Base-by-base conservation (phyloP, 1,140 invertebrate species). In the Saccostrea cuccullata region DNA sequence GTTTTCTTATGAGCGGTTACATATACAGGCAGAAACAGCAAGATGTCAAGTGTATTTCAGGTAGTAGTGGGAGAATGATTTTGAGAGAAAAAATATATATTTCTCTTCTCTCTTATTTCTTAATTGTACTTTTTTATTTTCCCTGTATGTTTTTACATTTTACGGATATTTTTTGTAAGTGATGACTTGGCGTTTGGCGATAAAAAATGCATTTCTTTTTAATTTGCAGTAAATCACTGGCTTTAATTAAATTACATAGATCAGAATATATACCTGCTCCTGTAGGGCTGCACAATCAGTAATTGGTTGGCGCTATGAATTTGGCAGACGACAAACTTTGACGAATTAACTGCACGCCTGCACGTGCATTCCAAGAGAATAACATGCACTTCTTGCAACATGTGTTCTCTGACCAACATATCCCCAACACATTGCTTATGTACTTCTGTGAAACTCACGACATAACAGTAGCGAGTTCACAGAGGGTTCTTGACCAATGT, bases 261-360 rank as follows among this genome's bases (percentile, higher is more conserved):
- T 77, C 70, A 77, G 26, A 77, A 77, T 77, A 47, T 47, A 77
- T 23, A 77, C 36, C 30, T 36, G 70, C 23, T 77, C 60, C 30
- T 36, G 70, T 36, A 36, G 47, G 47, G 47, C 70, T 40, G 70
- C 70, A 30, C 30, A 36, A 17, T 26, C 30, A 13, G 13, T 15
- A 77, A 77, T 26, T 30, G 70, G 70, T 77, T 26, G 70, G 70
- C 70, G 30, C 30, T 77, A 12, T 77, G 23, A 26, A 26, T 77
- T 77, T 77, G 70, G 70, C 70, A 77, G 70, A 77, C 70, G 70
- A 77, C 70, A 77, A 77, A 77, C 70, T 77, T 77, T 77, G 70
- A 77, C 70, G 70, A 77, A 77, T 77, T 77, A 77, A 77, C 70
- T 77, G 30, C 70, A 77, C 26, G 70, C 70, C 70, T 77, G 23